Evolutionary conservation across 2,888 invertebrate species (phyloP), one percentile per base, ranked within the genome.

Genomic region (Acrobasis repandana): DNA sequence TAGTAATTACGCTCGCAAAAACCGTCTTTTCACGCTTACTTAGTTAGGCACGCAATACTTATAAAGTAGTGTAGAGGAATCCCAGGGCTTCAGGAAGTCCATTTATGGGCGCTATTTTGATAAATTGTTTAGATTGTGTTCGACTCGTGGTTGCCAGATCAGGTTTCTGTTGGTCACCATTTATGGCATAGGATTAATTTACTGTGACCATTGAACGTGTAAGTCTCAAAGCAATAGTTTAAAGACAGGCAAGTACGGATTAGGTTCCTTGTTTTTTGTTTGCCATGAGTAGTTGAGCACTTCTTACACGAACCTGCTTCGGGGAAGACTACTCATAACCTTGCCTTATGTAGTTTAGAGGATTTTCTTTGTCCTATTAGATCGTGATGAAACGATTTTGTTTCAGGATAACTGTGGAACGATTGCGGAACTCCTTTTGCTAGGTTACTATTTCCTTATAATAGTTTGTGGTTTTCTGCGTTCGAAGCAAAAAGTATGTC

Each of bases 71-170:
- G 66, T 63, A 69, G 70, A 79, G 71, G 76, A 80, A 79, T 80
- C 76, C 75, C 73, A 76, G 76, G 74, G 74, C 74, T 81, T 77
- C 78, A 88, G 92, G 90, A 91, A 91, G 88, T 84, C 88, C 87
- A 81, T 89, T 79, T 90, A 87, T 79, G 85, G 90, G 72, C 67
- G 75, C 79, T 83, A 85, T 90, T 90, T 90, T 90, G 85, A 90
- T 88, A 83, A 81, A 82, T 85, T 82, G 83, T 85, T 85, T 83
- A 85, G 88, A 87, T 88, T 83, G 77, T 80, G 77, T 80, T 79
- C 75, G 81, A 78, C 80, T 85, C 79, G 80, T 80, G 81, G 75
- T 75, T 79, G 79, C 74, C 81, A 76, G 83, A 91, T 90, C 87
- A 85, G 84, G 89, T 90, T 90, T 86, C 82, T 78, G 79, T 79